These are phyloP conservation scores for Scalopus aquaticus DNA, from an alignment of 2,113 vertebrate genomes.

Conservation along the genomic window DNA sequence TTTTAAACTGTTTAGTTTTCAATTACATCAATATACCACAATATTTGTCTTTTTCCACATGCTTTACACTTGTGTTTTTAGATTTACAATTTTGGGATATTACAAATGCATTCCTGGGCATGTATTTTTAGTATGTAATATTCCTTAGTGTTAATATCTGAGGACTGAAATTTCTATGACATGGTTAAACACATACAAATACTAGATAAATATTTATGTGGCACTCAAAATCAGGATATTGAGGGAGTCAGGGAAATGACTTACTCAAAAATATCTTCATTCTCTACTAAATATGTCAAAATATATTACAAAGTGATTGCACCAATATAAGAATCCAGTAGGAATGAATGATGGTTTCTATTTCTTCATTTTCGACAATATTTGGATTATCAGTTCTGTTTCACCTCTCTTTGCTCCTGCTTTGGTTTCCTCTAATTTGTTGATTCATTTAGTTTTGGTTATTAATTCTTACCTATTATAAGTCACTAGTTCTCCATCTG, in stretches of 20 bases:
- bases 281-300: not conserved
- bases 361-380: not conserved
- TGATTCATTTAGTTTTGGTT: not conserved
- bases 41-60: not conserved
- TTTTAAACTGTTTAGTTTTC: not conserved
- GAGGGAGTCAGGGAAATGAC: not conserved
- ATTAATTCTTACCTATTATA: not conserved
- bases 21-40: not conserved
- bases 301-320: not conserved
- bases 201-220: not conserved
- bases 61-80: not conserved
- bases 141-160: not conserved
- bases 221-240: not conserved
- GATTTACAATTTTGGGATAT: not conserved
- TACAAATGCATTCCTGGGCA: not conserved
- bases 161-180: not conserved
- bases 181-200: not conserved
- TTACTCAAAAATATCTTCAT: not conserved
- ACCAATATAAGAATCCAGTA: not conserved
- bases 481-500: not conserved
- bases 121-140: not conserved
- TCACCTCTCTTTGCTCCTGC: not conserved
- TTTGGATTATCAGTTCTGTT: not conserved
- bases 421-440: not conserved
- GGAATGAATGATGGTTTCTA: not conserved